Evolutionary conservation across 2,888 invertebrate species (phyloP).

Genomic region (Meta bourneti): DNA sequence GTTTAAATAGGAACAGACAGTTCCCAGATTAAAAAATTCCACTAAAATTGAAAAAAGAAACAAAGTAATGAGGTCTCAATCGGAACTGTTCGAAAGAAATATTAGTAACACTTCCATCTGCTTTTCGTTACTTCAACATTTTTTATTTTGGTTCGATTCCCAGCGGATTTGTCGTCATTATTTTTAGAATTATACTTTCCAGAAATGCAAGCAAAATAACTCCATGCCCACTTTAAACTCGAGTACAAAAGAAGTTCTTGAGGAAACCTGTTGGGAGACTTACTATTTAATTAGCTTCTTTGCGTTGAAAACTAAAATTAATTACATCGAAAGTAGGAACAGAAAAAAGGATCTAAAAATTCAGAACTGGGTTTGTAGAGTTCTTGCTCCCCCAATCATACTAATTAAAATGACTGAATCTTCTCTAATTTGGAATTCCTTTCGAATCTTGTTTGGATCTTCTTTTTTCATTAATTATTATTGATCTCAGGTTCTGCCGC

Average conservation of each 20-base stretch:
- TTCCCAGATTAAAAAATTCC: not conserved
- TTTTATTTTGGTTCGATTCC: not conserved
- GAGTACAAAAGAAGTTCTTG: slow-evolving; percentile 15
- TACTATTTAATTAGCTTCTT: slow-evolving; percentile 57
- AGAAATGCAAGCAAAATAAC: slow-evolving; percentile 22
- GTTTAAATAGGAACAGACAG: not conserved
- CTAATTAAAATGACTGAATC: slow-evolving; percentile 48
- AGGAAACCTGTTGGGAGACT: slow-evolving; percentile 25
- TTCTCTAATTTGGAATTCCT: slow-evolving; percentile 7
- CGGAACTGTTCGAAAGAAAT: not conserved
- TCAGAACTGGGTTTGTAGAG: slow-evolving; percentile 15
- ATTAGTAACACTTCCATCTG: not conserved
- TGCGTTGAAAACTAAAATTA: slow-evolving; percentile 35
- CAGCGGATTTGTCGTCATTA: slow-evolving; percentile 8
- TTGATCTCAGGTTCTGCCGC: not conserved
- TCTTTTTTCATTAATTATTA: slow-evolving; percentile 24
- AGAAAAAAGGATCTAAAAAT: slow-evolving; percentile 10
- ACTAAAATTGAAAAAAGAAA: not conserved
- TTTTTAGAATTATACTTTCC: slow-evolving; percentile 29
- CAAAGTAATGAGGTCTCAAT: not conserved
- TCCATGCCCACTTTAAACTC: slow-evolving; percentile 33
- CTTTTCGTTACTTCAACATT: not conserved
- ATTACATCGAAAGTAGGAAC: slow-evolving; percentile 7
- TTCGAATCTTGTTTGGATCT: slow-evolving; percentile 19
- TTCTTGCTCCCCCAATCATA: slow-evolving; percentile 27